phyloP scores from a whole-genome alignment of 2,888 invertebrate species.

The Cryptus viduatorius region DNA sequence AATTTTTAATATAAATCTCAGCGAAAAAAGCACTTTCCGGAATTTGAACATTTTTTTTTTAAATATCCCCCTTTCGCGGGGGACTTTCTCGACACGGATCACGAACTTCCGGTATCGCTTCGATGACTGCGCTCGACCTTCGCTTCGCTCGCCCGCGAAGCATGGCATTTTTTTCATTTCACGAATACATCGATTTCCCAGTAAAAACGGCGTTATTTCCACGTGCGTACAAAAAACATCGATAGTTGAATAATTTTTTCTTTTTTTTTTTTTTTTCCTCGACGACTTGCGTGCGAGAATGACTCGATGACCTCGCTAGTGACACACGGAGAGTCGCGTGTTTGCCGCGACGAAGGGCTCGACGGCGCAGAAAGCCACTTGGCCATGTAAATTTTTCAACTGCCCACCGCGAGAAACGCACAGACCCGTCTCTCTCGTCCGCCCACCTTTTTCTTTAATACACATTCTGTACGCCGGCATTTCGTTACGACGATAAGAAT shows the following conservation, averaged over 20 bases:
- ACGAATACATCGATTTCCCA: conserved; percentile 4
- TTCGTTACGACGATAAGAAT: conserved; percentile 7
- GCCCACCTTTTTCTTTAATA: conserved; percentile 60
- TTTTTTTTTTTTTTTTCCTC: neutral
- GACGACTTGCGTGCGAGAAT: conserved; percentile 25
- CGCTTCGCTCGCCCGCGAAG: neutral
- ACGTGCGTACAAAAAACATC: neutral
- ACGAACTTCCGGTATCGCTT: conserved; percentile 39
- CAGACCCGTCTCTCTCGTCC: conserved; percentile 62
- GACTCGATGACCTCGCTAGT: conserved; percentile 48
- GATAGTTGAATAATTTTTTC: neutral
- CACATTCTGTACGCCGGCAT: conserved; percentile 29
- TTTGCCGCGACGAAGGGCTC: conserved; percentile 41
- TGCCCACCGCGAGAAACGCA: conserved; percentile 42
- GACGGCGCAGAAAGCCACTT: conserved; percentile 45
- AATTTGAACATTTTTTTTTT: conserved; percentile 3
- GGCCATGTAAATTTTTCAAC: conserved; percentile 50
- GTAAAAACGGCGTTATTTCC: neutral
- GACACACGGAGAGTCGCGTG: conserved; percentile 22
- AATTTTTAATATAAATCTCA: neutral
- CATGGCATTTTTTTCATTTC: neutral
- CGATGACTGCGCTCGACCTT: conserved; percentile 37
- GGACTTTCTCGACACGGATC: conserved; percentile 34
- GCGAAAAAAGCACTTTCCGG: neutral
- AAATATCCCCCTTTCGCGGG: neutral